phyloP scores from a whole-genome alignment of 2,797 vertebrate species.

The Diceros bicornis region DNA sequence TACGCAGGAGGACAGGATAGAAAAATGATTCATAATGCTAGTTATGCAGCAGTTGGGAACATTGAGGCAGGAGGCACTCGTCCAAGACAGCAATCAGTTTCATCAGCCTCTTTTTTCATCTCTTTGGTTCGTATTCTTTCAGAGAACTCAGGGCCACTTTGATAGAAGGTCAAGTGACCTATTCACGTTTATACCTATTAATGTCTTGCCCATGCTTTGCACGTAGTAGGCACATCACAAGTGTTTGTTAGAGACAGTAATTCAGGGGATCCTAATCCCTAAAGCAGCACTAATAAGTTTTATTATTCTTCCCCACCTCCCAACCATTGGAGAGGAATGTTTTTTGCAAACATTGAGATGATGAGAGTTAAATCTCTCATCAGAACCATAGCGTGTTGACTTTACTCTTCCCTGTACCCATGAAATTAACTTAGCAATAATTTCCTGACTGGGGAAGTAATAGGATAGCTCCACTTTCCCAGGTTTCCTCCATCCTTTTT shows the following conservation, averaged over 20 bases:
- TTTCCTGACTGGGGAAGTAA: conserved; percentile 75
- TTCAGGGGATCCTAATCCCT: not conserved
- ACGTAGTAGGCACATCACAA: not conserved
- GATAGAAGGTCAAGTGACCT: not conserved
- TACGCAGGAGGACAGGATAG: not conserved
- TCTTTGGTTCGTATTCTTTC: not conserved
- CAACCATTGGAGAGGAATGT: not conserved
- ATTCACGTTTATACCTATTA: not conserved
- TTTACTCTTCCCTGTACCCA: not conserved
- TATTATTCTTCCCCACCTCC: not conserved
- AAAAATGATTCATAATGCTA: not conserved
- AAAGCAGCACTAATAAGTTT: not conserved
- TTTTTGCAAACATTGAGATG: not conserved
- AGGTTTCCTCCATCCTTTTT: conserved; percentile 52
- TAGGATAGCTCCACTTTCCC: conserved; percentile 37
- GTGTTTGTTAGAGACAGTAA: not conserved
- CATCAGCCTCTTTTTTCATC: not conserved
- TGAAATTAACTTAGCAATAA: conserved; percentile 65
- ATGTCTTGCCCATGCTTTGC: not conserved
- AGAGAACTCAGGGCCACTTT: not conserved
- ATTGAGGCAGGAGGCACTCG: not conserved
- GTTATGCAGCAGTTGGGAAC: not conserved
- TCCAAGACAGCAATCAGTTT: not conserved
- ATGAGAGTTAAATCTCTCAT: conserved; percentile 69
- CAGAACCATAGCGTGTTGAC: conserved; percentile 18